Evolutionary conservation across 2,113 vertebrate genomes (phyloP).

Genomic region (Leucosticte australis): DNA sequence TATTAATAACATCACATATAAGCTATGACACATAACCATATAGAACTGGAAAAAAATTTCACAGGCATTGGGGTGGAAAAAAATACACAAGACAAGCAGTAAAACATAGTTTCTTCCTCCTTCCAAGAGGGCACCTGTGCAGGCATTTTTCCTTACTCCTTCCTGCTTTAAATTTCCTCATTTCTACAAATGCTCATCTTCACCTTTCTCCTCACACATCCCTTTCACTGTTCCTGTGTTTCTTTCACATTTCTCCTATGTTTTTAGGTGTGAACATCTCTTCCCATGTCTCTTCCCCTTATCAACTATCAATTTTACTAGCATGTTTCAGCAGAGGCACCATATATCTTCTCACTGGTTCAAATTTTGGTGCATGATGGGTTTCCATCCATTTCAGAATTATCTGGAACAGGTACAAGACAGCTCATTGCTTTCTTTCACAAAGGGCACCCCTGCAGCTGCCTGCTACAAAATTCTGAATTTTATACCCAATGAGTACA

Average conservation of each 20-base stretch:
- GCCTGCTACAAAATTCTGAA: neutral
- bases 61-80: neutral
- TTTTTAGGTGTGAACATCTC: neutral
- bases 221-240: neutral
- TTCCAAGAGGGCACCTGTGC: neutral
- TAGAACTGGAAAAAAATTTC: neutral
- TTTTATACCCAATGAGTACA: rapidly evolving
- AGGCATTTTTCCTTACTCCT: neutral
- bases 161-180: neutral
- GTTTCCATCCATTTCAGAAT: neutral
- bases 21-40: neutral
- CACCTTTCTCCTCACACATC: neutral
- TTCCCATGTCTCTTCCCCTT: neutral
- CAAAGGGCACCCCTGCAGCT: neutral
- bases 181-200: neutral
- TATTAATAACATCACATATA: neutral
- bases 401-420: neutral
- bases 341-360: neutral
- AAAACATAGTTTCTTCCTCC: neutral
- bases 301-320: neutral
- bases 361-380: neutral
- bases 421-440: neutral
- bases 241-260: neutral
- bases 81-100: neutral
- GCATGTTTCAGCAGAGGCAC: neutral